Evolutionary conservation across 2,797 vertebrate species (phyloP).

Genomic region (Euthynnus affinis): DNA sequence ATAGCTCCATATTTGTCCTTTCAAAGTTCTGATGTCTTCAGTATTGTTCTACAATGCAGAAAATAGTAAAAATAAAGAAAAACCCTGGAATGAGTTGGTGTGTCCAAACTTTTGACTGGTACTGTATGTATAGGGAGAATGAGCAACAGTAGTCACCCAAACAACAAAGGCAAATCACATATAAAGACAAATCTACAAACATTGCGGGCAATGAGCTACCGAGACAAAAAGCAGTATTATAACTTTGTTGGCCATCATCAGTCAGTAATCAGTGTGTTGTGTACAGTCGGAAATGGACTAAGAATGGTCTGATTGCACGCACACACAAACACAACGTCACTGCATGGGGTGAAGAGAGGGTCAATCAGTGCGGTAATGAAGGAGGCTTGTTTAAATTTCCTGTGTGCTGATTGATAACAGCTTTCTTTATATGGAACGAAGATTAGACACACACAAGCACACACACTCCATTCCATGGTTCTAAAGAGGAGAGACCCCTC

Average conservation of each 20-base stretch:
- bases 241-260: not conserved
- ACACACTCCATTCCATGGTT: not conserved
- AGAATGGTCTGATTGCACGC: conserved; percentile 8
- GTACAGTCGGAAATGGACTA: not conserved
- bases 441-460: conserved; percentile 19
- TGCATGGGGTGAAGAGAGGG: not conserved
- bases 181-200: not conserved
- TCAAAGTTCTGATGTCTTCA: no score
- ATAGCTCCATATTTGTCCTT: no score
- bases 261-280: conserved; percentile 5
- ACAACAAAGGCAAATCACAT: not conserved
- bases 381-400: conserved; percentile 40
- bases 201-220: no score
- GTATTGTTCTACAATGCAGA: no score
- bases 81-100: no score
- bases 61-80: no score
- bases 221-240: not conserved
- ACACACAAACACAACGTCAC: conserved; percentile 19
- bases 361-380: conserved; percentile 25
- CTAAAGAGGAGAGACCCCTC: not conserved
- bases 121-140: not conserved
- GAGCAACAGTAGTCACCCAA: not conserved
- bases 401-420: conserved; percentile 42
- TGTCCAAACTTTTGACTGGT: no score
- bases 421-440: conserved; percentile 1